phyloP scores from a whole-genome alignment of 2,113 vertebrate species.

The Terrapene triunguis region DNA sequence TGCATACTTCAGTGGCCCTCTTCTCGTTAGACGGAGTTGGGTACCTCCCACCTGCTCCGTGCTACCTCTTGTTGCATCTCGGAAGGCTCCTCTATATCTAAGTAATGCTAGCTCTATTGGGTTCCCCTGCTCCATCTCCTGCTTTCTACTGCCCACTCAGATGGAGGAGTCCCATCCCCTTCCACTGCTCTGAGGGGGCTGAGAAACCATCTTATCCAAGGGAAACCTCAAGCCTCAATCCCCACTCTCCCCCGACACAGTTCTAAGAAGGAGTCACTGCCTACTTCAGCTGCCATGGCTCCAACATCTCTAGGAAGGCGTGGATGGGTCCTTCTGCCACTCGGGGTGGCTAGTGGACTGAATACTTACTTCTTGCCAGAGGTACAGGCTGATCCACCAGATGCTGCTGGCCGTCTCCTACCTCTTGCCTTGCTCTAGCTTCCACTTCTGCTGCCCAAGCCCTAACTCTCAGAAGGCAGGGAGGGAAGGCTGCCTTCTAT shows the following conservation, averaged over 20 bases:
- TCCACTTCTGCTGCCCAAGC: no score
- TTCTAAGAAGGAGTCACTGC: background rate
- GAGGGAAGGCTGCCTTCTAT: no score
- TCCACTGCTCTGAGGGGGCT: background rate
- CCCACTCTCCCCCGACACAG: background rate
- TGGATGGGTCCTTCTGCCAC: no score
- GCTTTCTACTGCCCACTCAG: background rate
- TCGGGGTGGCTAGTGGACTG: no score
- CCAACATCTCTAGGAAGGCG: no score
- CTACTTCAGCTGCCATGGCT: background rate
- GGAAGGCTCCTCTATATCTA: background rate
- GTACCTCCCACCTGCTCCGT: background rate
- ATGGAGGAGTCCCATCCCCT: background rate
- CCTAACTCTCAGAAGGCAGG: no score
- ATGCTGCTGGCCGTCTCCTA: background rate
- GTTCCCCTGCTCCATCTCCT: background rate
- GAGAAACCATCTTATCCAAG: background rate
- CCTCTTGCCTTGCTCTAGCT: no score
- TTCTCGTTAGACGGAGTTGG: background rate
- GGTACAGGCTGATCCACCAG: background rate
- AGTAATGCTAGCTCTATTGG: background rate
- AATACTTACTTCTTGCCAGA: no score
- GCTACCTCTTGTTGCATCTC: background rate
- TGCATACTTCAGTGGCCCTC: background rate
- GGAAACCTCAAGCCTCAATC: background rate